Conservation (phyloP, 2,888 invertebrate genomes). For the Andrena flavipes region DNA sequence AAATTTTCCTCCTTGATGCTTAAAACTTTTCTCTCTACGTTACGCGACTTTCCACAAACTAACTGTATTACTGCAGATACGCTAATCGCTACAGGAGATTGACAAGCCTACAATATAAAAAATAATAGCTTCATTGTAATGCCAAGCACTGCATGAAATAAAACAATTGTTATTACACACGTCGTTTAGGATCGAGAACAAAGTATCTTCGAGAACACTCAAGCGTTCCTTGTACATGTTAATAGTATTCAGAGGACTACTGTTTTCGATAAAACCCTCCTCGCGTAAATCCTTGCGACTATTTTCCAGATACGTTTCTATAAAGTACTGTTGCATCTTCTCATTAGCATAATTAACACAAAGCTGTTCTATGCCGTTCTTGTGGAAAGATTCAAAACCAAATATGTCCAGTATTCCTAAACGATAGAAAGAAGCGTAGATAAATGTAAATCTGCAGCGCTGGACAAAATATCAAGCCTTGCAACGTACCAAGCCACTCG, state of each 20-base stretch:
- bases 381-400: constrained; percentile 82
- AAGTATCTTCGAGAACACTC: constrained; percentile 75
- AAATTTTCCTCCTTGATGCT: constrained; percentile 73
- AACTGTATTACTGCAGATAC: constrained; percentile 24
- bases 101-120: constrained; percentile 68
- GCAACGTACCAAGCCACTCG: constrained; percentile 76
- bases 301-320: constrained; percentile 78
- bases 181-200: constrained; percentile 82
- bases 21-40: constrained; percentile 29
- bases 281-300: constrained; percentile 74
- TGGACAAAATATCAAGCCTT: neutral
- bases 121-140: neutral
- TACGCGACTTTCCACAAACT: constrained; percentile 11
- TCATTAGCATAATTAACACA: constrained; percentile 83
- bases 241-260: constrained; percentile 67
- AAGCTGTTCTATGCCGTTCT: constrained; percentile 79
- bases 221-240: constrained; percentile 76
- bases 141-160: neutral
- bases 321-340: constrained; percentile 81
- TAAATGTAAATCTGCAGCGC: neutral
- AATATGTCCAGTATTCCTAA: constrained; percentile 83
- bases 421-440: neutral
- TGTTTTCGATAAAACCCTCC: constrained; percentile 76
- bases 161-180: constrained; percentile 62
- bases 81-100: constrained; percentile 55